Base-by-base conservation (phyloP, 2,113 vertebrate species). In the Tretioscincus oriximinensis region DNA sequence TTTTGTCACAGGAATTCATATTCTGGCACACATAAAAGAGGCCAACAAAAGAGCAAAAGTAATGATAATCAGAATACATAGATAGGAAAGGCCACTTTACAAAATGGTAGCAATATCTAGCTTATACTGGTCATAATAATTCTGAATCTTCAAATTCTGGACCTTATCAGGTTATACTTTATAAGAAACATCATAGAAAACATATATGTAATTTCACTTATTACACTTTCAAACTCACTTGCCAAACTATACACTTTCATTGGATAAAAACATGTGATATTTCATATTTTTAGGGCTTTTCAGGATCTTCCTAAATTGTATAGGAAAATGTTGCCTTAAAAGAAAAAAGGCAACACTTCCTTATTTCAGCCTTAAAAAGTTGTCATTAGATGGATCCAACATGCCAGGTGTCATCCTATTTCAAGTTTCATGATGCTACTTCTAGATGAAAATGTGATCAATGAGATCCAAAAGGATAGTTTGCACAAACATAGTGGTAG, bases 1-100 rank as follows among this genome's bases (percentile, higher is more conserved):
- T 84, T 92, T 89, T 91, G 86, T 90, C 87, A 77, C 45, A 75
- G 81, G 87, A 91, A 89, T 78, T 87, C 61, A 24, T 79, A 85
- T 89, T 84, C 90, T 90, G 81, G 73, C 90, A 10, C 0, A 71
- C 82, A 77, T 77, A 82, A 91, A 90, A 77, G 66, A 91, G 80
- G 0, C 0, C 45, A 86, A 80, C 69, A 68, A 73, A 81, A 86
- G 78, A 78, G 35, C 77, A 85, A 89, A 65, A 73, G 67, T 63
- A 76, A 88, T 73, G 71, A 64, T 78, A 82, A 67, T 78, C 83
- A 80, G 74, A n/a, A 81, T 45, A 20, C 66, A n/a, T 14, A 11
- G 10, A 18, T 51, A 60, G 66, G 14, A 66, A 75, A 79, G 82
- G 85, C 81, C 84, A 81, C 87, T 86, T 85, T 76, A 67, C 81